Conservation (phyloP, 2,113 vertebrate genomes). For the Ciconia stormi region DNA sequence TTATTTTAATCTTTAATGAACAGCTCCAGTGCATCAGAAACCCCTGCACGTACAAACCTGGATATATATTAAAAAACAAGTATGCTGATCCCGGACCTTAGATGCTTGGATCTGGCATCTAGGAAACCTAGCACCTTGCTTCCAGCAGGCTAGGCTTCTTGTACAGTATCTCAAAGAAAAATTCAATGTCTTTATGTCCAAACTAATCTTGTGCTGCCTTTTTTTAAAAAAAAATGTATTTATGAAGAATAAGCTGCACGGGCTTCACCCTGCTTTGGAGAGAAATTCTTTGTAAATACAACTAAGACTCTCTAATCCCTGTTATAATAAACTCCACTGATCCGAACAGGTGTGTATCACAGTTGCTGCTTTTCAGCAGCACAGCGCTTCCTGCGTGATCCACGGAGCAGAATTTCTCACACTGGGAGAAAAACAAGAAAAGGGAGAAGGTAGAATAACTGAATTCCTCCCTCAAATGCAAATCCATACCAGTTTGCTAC, state of each 20-base stretch:
- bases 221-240: background rate
- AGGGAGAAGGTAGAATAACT: background rate
- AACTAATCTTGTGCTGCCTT: background rate
- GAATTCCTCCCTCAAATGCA: background rate
- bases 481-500: background rate
- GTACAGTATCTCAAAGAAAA: background rate
- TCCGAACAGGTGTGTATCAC: slow-evolving; percentile 31
- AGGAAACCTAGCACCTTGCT: accelerated
- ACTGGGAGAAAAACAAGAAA: background rate
- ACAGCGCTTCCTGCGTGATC: background rate
- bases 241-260: slow-evolving; percentile 26
- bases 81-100: background rate
- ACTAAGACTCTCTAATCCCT: slow-evolving; percentile 23
- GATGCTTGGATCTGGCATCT: background rate
- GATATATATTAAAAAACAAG: background rate
- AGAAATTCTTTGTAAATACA: slow-evolving; percentile 65
- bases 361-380: slow-evolving; percentile 24
- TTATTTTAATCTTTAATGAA: background rate
- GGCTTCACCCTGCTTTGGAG: slow-evolving; percentile 30
- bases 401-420: background rate
- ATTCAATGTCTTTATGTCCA: background rate
- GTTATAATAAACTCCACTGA: slow-evolving; percentile 25
- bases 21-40: background rate
- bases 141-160: background rate
- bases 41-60: background rate